Conservation (phyloP, 2,797 vertebrate genomes). For the Euthynnus affinis region DNA sequence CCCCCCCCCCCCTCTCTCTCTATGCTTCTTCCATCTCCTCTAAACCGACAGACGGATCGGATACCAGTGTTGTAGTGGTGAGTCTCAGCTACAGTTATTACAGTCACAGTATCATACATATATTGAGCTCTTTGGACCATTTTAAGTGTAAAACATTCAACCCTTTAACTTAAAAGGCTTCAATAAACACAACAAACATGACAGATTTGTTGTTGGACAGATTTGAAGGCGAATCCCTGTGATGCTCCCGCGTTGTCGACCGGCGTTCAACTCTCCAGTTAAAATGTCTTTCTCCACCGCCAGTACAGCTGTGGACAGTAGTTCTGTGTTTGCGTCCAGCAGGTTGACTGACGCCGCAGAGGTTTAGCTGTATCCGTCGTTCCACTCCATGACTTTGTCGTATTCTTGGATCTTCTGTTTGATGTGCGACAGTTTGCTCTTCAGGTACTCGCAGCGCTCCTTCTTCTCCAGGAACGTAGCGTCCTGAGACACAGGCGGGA, state of each 20-base stretch:
- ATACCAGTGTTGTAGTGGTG: constrained; percentile 12
- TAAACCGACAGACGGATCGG: neutral
- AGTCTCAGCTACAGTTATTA: constrained; percentile 24
- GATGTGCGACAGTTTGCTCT: constrained; percentile 97
- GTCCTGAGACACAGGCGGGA: constrained; percentile 81
- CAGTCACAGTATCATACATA: constrained; percentile 50
- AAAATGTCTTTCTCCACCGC: neutral
- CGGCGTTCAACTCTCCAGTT: neutral
- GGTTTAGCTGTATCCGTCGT: constrained; percentile 83
- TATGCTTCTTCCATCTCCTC: neutral
- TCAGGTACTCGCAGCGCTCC: constrained; percentile 96
- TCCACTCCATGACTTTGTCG: constrained; percentile 97
- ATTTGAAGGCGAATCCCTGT: neutral
- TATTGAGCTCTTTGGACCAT: constrained; percentile 24
- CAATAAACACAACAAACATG: constrained; percentile 7
- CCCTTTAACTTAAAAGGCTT: constrained; percentile 5
- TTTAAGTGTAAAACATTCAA: constrained; percentile 32
- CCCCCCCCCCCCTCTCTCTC: no score
- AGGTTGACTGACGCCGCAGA: no score
- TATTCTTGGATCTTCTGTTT: constrained; percentile 98
- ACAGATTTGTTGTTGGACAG: neutral
- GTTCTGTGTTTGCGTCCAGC: neutral
- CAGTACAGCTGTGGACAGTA: neutral
- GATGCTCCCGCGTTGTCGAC: neutral
- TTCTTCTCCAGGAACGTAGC: constrained; percentile 96